Evolutionary conservation across 2,888 invertebrate genomes (phyloP).

Genomic region (Amphipyra tragopoginis): DNA sequence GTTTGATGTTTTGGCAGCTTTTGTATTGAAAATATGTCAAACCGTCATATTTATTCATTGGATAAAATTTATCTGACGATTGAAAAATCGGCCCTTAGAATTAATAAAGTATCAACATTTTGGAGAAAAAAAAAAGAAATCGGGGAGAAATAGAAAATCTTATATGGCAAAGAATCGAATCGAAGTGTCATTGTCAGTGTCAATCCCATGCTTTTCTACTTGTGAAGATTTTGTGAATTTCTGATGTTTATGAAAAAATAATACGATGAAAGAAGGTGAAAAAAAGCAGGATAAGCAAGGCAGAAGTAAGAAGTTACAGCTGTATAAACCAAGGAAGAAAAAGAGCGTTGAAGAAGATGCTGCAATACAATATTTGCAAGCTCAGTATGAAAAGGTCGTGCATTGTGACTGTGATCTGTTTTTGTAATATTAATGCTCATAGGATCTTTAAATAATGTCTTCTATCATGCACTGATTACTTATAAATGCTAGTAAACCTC

Average conservation of each 20-base stretch:
- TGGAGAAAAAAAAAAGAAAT: too few relatives aligned
- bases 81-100: too few relatives aligned
- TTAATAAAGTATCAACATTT: too few relatives aligned
- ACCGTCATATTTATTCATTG: too few relatives aligned
- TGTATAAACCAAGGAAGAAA: conserved; percentile 85
- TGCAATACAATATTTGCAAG: conserved; percentile 86
- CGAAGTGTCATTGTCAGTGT: too few relatives aligned
- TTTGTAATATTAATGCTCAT: neutral
- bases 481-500: neutral
- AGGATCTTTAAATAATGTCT: neutral
- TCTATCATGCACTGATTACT: neutral
- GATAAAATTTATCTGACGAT: too few relatives aligned
- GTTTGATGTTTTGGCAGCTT: too few relatives aligned
- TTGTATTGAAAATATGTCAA: too few relatives aligned
- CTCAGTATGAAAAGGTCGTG: conserved; percentile 84
- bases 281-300: conserved; percentile 61
- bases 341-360: conserved; percentile 84
- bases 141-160: too few relatives aligned
- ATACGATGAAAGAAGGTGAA: conserved; percentile 72
- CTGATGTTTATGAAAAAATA: conserved; percentile 4
- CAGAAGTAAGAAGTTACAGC: conserved; percentile 76
- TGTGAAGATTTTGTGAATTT: neutral
- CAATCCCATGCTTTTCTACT: too few relatives aligned
- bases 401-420: conserved; percentile 14
- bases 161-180: too few relatives aligned